A percentile compares a stretch with the other conserved stretches of the same genome.
These are phyloP conservation scores for Heteromurus nitidus DNA, from an alignment of 2,888 invertebrate genomes.

Conservation along the genomic window DNA sequence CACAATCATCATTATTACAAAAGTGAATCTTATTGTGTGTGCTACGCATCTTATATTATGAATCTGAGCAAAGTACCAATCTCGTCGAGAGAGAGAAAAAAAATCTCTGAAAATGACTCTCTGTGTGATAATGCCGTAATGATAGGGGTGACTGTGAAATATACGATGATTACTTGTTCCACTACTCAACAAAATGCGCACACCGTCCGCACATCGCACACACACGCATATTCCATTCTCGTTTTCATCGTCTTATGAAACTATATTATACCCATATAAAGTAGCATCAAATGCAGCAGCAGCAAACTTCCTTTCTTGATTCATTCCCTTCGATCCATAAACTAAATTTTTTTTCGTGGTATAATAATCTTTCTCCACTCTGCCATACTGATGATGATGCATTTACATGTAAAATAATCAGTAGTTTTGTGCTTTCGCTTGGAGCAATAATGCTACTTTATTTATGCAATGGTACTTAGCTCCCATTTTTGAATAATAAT, in stretches of 20 bases:
- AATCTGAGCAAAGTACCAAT: conserved; percentile 25
- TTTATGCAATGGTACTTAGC: neutral
- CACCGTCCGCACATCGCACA: conserved; percentile 27
- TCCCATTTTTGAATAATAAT: no score
- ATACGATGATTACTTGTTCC: conserved; percentile 62
- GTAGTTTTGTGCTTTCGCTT: neutral
- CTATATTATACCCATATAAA: neutral
- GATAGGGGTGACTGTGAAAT: conserved; percentile 62
- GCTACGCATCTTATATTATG: neutral
- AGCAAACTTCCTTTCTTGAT: conserved; percentile 38
- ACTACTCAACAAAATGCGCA: conserved; percentile 45
- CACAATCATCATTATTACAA: conserved; percentile 35
- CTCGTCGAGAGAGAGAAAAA: no score
- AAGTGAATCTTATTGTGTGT: conserved; percentile 39
- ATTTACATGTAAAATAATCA: conserved; percentile 59
- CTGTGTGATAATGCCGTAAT: conserved; percentile 60
- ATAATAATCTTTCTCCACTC: neutral
- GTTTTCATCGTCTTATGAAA: conserved; percentile 9
- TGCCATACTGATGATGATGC: neutral
- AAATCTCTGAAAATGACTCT: conserved; percentile 56
- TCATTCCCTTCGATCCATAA: conserved; percentile 29
- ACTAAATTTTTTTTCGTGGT: neutral
- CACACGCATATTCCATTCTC: conserved; percentile 29
- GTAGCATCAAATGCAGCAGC: conserved; percentile 18
- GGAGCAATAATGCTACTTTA: neutral